Conservation (phyloP, 2,888 invertebrate species). For the Empis livida region DNA sequence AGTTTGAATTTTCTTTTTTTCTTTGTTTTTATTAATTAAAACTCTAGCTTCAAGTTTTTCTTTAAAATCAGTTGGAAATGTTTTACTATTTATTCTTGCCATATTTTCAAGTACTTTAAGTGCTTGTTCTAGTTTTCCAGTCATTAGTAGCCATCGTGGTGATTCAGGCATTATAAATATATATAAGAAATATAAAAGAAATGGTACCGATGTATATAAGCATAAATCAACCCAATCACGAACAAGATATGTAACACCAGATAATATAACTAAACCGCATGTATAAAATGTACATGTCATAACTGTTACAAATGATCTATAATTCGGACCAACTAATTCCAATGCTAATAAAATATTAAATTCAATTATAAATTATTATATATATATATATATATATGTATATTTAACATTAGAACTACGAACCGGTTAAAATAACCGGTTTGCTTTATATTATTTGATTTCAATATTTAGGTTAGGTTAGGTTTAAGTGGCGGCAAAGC, state of each 20-base stretch:
- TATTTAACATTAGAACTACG: too few species aligned
- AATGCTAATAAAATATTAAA: conserved; percentile 50
- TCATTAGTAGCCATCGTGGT: conserved; percentile 79
- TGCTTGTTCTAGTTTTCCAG: conserved; percentile 70
- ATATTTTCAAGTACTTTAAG: conserved; percentile 61
- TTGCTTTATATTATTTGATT: too few species aligned
- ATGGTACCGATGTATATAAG: conserved; percentile 71
- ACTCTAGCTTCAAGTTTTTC: conserved; percentile 60
- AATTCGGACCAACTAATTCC: conserved; percentile 82
- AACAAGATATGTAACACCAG: conserved; percentile 72
- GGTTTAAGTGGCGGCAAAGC: too few species aligned
- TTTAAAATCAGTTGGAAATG: conserved; percentile 59
- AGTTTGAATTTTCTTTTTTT: conserved; percentile 37
- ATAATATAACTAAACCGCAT: conserved; percentile 67
- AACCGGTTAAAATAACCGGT: too few species aligned
- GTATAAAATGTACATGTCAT: conserved; percentile 88
- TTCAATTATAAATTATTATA: not conserved
- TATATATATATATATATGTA: not conserved
- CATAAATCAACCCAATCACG: conserved; percentile 74
- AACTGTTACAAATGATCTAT: conserved; percentile 82
- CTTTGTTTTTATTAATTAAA: conserved; percentile 48
- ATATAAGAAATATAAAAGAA: conserved; percentile 69
- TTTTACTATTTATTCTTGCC: conserved; percentile 64
- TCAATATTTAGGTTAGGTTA: too few species aligned
- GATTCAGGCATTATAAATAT: conserved; percentile 84